Base-by-base conservation (phyloP, 1,140 invertebrate species). In the Antheraea mylitta region DNA sequence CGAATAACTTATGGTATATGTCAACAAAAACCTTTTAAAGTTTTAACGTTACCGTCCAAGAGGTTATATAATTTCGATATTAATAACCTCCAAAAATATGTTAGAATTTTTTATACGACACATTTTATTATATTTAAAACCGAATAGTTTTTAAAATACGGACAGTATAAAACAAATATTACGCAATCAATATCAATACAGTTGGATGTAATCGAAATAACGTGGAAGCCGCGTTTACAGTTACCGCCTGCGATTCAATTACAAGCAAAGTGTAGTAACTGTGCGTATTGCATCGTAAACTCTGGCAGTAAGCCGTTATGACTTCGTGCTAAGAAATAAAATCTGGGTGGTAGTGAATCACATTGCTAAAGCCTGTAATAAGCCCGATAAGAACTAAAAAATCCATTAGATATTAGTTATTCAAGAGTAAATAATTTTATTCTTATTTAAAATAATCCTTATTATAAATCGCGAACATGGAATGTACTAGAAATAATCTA, bases 201-300 rank as follows among this genome's bases (percentile, higher is more conserved):
- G 37, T 63, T 63, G 42, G 19, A 65, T 53, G 64, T 65, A 45
- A 22, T 65, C 45, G 42, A 18, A 45, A 76, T 63, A 64, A 65
- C 66, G 58, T 67, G 71, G 78, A 82, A 78, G 78, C 81, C 73
- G 73, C 74, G 71, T 83, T 83, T 82, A 80, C 72, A 66, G 69
- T 73, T 71, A 87, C 75, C 85, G 82, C 87, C 86, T 88, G 83
- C 81, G 66, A 86, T 87, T 84, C 80, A 88, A 88, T 86, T 85
- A 88, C 76, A 70, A 74, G 86, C 85, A 88, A 88, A 86, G 79
- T 83, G 77, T 72, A 76, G 74, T 67, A 68, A 67, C 73, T 74
- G 79, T 86, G 83, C 83, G 83, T 85, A 83, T 83, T 82, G 81
- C 82, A 81, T 83, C 84, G 81, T 87, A 87, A 89, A 89, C 75